These are phyloP conservation scores for Leucoraja erinaceus DNA, from an alignment of 2,113 vertebrate species.

Conservation along the genomic window DNA sequence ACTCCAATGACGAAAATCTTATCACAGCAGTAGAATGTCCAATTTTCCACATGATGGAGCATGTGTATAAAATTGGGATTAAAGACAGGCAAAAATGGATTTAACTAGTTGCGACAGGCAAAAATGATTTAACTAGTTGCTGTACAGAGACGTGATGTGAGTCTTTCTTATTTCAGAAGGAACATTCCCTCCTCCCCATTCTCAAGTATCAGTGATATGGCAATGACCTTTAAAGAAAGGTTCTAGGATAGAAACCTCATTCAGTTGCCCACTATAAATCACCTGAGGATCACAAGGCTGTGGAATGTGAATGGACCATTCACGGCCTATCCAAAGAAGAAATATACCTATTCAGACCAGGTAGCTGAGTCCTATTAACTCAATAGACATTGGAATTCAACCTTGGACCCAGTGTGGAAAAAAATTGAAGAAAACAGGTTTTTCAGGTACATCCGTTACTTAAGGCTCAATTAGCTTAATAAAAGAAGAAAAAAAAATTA, in stretches of 20 bases:
- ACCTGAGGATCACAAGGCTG: neutral
- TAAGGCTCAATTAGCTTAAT: neutral
- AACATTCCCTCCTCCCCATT: neutral
- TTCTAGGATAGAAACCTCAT: neutral
- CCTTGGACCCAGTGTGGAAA: neutral
- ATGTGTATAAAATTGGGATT: neutral
- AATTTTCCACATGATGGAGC: slow-evolving; percentile 7
- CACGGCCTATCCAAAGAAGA: neutral
- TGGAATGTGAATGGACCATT: neutral
- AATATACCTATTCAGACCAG: neutral
- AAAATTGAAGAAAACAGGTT: neutral
- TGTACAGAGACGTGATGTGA: neutral
- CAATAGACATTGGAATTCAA: neutral
- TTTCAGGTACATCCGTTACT: neutral
- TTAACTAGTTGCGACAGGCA: slow-evolving; percentile 3
- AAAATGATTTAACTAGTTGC: slow-evolving; percentile 14
- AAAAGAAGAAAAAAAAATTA: neutral
- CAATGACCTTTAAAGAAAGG: neutral
- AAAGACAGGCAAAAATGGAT: slow-evolving; percentile 9
- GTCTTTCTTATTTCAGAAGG: neutral
- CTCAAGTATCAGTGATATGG: neutral
- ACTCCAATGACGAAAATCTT: neutral
- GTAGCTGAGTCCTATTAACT: neutral
- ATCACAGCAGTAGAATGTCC: neutral
- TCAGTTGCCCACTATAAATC: neutral